Conservation (phyloP, 2,888 invertebrate genomes). For the Sacculina carcini region DNA sequence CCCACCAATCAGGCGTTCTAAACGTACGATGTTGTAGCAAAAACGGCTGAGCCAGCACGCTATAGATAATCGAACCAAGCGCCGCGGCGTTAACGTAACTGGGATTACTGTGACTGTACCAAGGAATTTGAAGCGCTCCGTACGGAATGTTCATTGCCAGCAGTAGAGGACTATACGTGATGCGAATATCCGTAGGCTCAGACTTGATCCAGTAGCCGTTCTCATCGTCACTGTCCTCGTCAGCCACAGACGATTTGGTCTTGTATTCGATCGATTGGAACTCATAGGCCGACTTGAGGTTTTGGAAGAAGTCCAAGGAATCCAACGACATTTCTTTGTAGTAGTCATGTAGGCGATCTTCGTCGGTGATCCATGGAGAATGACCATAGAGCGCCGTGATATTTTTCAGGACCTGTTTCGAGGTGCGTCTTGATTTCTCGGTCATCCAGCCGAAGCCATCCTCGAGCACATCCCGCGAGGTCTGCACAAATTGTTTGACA, state of each 20-base stretch:
- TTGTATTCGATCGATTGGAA: neutral
- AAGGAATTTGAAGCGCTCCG: neutral
- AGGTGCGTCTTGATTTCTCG: neutral
- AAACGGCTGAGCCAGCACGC: constrained; percentile 1
- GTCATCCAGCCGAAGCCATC: constrained; percentile 1
- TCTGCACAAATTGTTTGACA: neutral
- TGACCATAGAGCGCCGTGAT: neutral
- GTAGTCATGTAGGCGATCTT: neutral
- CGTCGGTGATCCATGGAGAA: neutral
- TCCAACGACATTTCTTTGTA: neutral
- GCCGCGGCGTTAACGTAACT: neutral
- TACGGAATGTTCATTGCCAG: neutral
- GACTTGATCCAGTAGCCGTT: constrained; percentile 4
- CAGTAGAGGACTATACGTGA: neutral
- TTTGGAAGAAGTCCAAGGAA: neutral
- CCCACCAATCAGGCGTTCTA: neutral
- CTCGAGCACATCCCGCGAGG: neutral
- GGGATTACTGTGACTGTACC: neutral
- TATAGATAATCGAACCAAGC: neutral
- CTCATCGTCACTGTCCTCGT: neutral
- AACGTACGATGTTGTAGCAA: constrained; percentile 1
- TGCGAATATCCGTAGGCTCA: neutral
- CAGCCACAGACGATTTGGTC: neutral
- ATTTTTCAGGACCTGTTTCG: neutral
- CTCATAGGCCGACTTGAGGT: neutral